Base-by-base conservation (phyloP, 2,797 vertebrate species). In the Holocentrus rufus region DNA sequence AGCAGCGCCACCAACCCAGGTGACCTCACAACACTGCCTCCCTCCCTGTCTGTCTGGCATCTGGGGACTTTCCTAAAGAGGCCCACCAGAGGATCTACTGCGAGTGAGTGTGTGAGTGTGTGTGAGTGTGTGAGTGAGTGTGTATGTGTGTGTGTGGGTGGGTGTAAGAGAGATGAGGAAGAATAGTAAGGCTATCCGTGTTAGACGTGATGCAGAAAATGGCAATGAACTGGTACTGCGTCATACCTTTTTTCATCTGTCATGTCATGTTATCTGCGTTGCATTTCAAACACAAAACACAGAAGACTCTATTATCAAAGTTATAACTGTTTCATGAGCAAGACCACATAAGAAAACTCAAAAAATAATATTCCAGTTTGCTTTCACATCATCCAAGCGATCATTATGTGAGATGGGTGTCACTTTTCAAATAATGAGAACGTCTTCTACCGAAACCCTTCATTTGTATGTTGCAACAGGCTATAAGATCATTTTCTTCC, bases 61-160 rank as follows among this genome's bases (percentile, higher is more conserved):
- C 84, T 88, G 81, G 90, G 87, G 88, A 92, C 87, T 91, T 92
- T 92, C 84, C 88, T 89, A 76, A 81, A 89, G 88, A 89, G 81
- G 87, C 85, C 84, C 86, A 84, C 77, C 77, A 80, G 83, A 89
- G 87, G 86, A 81, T 90, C 68, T 39, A 30, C 77, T 30, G 25
- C 9, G 59, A 53, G 76, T 64, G 27, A 77, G 67, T 73, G 76
- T 20, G 56, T 74, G 74, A 49, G 73, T 55, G 65, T 39, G 75
- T 76, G 84, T 82, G 69, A 79, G 65, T 80, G 57, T 59, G 68
- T 68, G 62, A 67, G 67, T 69, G 74, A 36, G 72, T 65, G 65
- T 70, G 59, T 54, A 57, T 72, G 76, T 61, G 56, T 46, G 53
- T n/a, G 57, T 39, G n/a, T 17, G 65, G n/a, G n/a, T n/a, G n/a